phyloP scores from a whole-genome alignment of 2,888 invertebrate species.

The Cepaea hortensis region DNA sequence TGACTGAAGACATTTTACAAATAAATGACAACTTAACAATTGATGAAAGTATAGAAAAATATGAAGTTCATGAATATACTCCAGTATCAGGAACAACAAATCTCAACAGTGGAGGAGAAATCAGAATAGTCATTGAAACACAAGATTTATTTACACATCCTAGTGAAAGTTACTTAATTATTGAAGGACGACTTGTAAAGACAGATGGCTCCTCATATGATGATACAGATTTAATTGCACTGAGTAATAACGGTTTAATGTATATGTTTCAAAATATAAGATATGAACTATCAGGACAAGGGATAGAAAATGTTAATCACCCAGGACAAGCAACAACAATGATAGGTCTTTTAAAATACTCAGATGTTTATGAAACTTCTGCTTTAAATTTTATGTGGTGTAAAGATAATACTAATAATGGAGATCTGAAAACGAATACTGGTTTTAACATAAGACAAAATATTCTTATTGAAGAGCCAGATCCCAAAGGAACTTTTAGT shows the following conservation, averaged over 20 bases:
- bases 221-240: conserved; percentile 11
- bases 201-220: not conserved
- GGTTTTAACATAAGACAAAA: not conserved
- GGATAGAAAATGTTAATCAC: conserved; percentile 9
- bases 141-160: conserved; percentile 6
- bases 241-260: conserved; percentile 20
- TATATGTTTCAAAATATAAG: conserved; percentile 7
- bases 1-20: no score
- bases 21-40: no score
- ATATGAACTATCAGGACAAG: conserved; percentile 19
- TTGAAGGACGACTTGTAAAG: conserved; percentile 15
- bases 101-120: not conserved
- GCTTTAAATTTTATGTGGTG: no score
- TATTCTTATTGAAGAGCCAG: not conserved
- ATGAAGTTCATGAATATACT: no score
- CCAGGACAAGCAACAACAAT: conserved; percentile 10
- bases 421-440: no score
- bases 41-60: no score
- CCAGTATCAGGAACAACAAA: no score
- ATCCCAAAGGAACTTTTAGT: conserved; percentile 5
- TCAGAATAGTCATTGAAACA: conserved; percentile 1
- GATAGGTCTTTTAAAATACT: conserved; percentile 11
- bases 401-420: not conserved
- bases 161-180: conserved; percentile 20
- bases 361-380: not conserved